Conservation (phyloP, 1,140 invertebrate genomes). For the Euura saliciscinereae region DNA sequence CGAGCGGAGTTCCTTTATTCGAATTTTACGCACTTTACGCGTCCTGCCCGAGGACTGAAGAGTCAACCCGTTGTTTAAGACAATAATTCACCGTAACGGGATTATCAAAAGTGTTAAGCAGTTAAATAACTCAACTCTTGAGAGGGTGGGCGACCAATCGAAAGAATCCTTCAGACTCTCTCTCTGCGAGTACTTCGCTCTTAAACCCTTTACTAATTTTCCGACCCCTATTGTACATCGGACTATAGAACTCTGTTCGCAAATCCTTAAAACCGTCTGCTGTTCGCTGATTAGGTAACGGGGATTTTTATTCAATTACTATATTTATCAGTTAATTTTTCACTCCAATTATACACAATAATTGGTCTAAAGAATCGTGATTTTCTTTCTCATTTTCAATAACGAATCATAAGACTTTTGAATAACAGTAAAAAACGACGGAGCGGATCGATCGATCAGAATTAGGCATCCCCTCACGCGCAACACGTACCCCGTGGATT, state of each 20-base stretch:
- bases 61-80: slow-evolving; percentile 8
- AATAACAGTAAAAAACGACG: not conserved
- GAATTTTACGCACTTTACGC: slow-evolving; percentile 9
- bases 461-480: not conserved
- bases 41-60: not conserved
- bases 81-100: slow-evolving; percentile 8
- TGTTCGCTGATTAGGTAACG: not conserved
- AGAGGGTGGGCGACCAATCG: slow-evolving; percentile 1
- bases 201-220: not conserved
- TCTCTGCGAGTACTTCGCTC: not conserved
- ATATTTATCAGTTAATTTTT: too few relatives aligned
- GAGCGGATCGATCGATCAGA: too few relatives aligned
- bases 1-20: slow-evolving; percentile 9
- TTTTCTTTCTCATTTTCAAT: too few relatives aligned
- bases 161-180: not conserved
- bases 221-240: not conserved
- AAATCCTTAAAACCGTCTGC: not conserved
- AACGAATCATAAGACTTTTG: too few relatives aligned
- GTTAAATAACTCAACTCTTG: slow-evolving; percentile 7
- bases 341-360: too few relatives aligned
- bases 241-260: too few relatives aligned
- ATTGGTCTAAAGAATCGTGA: too few relatives aligned
- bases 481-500: not conserved
- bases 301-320: not conserved
- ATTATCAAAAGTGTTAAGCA: slow-evolving; percentile 13